A percentile compares a stretch with the other conserved stretches of the same genome.
Conservation (phyloP, 2,797 vertebrate genomes). For the Emys orbicularis region DNA sequence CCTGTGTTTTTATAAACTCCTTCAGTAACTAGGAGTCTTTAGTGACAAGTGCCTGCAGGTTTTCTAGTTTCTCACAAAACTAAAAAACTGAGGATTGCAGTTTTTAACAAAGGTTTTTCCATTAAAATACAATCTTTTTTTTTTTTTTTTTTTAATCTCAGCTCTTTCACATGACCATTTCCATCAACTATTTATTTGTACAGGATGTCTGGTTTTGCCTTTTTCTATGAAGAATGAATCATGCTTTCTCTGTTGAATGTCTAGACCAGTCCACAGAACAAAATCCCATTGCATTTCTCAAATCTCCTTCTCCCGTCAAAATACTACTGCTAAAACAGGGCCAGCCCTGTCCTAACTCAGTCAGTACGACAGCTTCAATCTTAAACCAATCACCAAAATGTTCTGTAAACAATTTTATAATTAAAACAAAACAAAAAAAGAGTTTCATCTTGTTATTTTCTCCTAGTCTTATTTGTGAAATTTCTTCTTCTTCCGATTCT, state of each 20-base stretch:
- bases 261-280: background rate
- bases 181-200: background rate
- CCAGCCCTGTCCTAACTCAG: background rate
- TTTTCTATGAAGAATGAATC: background rate
- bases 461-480: constrained; percentile 84
- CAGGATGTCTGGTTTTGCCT: background rate
- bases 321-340: background rate
- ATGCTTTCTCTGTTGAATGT: background rate
- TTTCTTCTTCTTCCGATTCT: constrained; percentile 90
- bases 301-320: constrained; percentile 6
- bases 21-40: background rate
- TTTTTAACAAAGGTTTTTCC: background rate
- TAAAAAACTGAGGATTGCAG: background rate
- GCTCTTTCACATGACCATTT: background rate
- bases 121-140: background rate
- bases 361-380: background rate
- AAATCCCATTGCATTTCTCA: background rate
- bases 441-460: constrained; percentile 59
- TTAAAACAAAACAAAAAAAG: background rate
- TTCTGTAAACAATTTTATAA: constrained; percentile 51
- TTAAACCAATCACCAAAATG: constrained; percentile 46
- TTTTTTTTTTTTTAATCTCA: background rate
- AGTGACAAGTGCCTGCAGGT: background rate
- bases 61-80: background rate
- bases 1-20: background rate